phyloP scores from a whole-genome alignment of 2,113 vertebrate genomes.

The Calidris pugnax region DNA sequence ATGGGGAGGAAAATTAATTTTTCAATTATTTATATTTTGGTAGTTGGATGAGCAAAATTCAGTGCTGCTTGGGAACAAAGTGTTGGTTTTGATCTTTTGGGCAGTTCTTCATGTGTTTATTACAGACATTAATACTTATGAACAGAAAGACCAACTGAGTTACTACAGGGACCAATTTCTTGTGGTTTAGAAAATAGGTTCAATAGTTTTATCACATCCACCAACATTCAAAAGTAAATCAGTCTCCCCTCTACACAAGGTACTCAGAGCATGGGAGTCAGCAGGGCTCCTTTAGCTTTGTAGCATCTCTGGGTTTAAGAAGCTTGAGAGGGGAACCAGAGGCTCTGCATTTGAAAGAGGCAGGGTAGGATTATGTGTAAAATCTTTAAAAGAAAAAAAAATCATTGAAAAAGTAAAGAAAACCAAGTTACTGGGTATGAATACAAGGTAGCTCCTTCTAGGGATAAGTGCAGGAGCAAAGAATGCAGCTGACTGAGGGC shows the following conservation, averaged over 20 bases:
- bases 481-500: accelerated
- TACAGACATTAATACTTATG: not conserved
- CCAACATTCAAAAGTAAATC: not conserved
- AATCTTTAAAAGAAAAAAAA: not conserved
- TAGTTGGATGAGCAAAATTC: not conserved
- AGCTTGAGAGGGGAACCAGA: not conserved
- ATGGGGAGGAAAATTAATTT: not conserved
- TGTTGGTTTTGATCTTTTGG: not conserved
- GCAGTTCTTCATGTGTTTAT: not conserved
- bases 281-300: not conserved
- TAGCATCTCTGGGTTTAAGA: not conserved
- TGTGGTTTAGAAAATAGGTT: not conserved
- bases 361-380: not conserved
- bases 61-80: not conserved
- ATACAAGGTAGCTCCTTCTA: not conserved
- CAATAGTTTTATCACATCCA: not conserved
- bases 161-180: not conserved
- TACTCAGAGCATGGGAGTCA: not conserved
- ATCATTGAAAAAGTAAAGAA: not conserved
- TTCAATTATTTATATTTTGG: not conserved
- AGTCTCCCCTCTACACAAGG: not conserved
- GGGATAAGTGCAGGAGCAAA: not conserved
- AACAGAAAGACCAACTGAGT: not conserved
- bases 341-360: not conserved
- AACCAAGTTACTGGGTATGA: not conserved